Evolutionary conservation across 2,113 vertebrate species (phyloP), one percentile per base, ranked within the genome.

Genomic region (Xiphophorus couchianus): DNA sequence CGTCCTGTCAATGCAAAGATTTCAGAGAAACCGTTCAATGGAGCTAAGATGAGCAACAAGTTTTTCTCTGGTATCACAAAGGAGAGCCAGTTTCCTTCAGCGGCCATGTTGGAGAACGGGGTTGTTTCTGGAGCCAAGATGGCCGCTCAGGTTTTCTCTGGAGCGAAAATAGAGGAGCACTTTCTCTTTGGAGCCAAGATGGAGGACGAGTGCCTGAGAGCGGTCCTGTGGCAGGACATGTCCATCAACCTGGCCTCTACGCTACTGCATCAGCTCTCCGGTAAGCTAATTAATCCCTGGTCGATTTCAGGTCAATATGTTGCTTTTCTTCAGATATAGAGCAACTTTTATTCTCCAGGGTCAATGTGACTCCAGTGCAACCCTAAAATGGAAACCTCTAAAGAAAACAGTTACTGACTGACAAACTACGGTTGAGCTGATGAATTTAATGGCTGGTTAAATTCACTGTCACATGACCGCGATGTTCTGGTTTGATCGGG

Each of bases 141-240:
- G 70, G 44, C 19, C 9, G 73, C 73, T 27, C 82, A 62, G 5
- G 27, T 78, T 65, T 51, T 83, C 31, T 42, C 78, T 0, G 74
- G 66, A 25, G 61, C 12, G 0, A 89, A 88, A 42, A 33, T 44
- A 0, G 89, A 91, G 31, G 86, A 90, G 39, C 80, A 67, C 73
- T 83, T 87, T 3, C 76, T 88, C 72, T 84, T 90, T 10, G 89
- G 88, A 62, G 70, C 81, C 81, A 89, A 90, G 48, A 77, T 81
- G 71, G 86, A 89, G 11, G 87, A 92, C 14, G 86, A 91, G 78
- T 92, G 91, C 37, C 89, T 93, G n/a, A 30, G 86, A 22, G 92
- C 90, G 0, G 89, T 83, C 44, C 83, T 93, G 74, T 93, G 92
- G 92, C 92, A 91, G 84, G 92, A 93, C 89, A 92, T 91, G 91